These are phyloP conservation scores for Chrysina gloriosa DNA, from an alignment of 2,888 invertebrate genomes.

Conservation along the genomic window DNA sequence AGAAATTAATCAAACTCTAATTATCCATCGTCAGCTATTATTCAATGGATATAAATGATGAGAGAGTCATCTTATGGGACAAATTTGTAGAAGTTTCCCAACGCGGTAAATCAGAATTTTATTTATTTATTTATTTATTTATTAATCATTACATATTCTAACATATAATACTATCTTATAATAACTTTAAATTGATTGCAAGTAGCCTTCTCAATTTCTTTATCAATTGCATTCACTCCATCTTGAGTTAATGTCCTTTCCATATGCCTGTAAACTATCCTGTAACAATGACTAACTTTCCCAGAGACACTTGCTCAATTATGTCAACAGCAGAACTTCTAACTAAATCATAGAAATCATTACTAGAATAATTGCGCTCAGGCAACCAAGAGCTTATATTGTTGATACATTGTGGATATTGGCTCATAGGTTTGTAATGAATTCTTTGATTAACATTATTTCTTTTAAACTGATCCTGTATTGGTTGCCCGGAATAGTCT, in stretches of 20 bases:
- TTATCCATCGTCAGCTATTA: too few relatives aligned
- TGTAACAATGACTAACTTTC: constrained; percentile 88
- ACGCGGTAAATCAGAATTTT: too few relatives aligned
- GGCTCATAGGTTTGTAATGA: constrained; percentile 85
- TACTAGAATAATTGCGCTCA: constrained; percentile 72
- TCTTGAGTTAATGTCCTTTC: constrained; percentile 86
- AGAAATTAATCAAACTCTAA: too few relatives aligned
- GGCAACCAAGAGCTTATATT: constrained; percentile 99
- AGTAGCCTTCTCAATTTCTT: constrained; percentile 74
- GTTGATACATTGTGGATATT: constrained; percentile 87
- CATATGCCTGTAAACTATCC: constrained; percentile 93
- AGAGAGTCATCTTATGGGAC: too few relatives aligned
- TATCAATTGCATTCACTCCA: constrained; percentile 89
- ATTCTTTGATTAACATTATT: constrained; percentile 75
- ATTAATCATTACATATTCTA: too few relatives aligned
- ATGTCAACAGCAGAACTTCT: constrained; percentile 89
- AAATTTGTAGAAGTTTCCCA: too few relatives aligned
- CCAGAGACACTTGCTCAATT: constrained; percentile 88
- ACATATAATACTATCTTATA: constrained; percentile 58
- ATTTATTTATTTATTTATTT: too few relatives aligned
- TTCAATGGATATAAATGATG: too few relatives aligned
- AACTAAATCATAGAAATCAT: constrained; percentile 94
- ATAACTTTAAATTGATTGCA: constrained; percentile 65
- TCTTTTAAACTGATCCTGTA: constrained; percentile 88
- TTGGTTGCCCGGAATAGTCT: constrained; percentile 96